Percentiles rank a stretch among this genome's conserved stretches.
Evolutionary conservation across 2,888 invertebrate genomes (phyloP).

Genomic region (Cetonia aurata): DNA sequence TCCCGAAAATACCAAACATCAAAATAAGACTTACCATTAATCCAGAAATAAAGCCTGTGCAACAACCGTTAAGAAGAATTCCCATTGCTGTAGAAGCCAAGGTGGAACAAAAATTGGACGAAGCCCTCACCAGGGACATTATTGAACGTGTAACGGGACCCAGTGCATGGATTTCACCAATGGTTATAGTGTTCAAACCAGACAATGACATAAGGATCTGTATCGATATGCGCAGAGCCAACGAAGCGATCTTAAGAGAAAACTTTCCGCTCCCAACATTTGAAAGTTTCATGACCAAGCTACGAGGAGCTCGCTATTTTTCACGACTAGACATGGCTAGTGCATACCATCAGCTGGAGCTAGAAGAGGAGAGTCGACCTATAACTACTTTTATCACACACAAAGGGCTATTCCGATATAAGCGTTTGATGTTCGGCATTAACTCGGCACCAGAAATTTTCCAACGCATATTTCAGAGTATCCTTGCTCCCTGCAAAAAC

Average conservation of each 20-base stretch:
- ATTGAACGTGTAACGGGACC: conserved; percentile 58
- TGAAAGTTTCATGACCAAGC: conserved; percentile 35
- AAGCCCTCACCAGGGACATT: conserved; percentile 50
- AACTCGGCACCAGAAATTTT: conserved; percentile 57
- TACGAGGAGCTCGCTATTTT: conserved; percentile 52
- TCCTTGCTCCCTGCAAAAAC: conserved; percentile 49
- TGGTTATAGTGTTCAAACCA: conserved; percentile 57
- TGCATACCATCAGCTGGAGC: conserved; percentile 57
- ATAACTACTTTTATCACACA: conserved; percentile 48
- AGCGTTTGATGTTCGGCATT: conserved; percentile 60
- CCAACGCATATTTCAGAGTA: conserved; percentile 56
- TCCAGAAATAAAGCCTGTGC: conserved; percentile 21
- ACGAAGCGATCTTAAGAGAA: conserved; percentile 58
- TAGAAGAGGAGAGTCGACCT: conserved; percentile 16
- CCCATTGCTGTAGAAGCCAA: conserved; percentile 44
- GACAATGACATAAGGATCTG: conserved; percentile 57
- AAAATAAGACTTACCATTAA: conserved; percentile 19
- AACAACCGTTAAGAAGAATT: conserved; percentile 40
- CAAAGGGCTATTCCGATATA: conserved; percentile 56
- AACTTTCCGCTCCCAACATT: conserved; percentile 49
- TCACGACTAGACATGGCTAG: conserved; percentile 44
- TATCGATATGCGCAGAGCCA: conserved; percentile 60
- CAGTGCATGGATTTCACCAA: conserved; percentile 59
- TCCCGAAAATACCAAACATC: conserved; percentile 12
- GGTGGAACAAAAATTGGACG: conserved; percentile 48